phyloP scores from a whole-genome alignment of 2,888 invertebrate genomes.

The Acleris holmiana region DNA sequence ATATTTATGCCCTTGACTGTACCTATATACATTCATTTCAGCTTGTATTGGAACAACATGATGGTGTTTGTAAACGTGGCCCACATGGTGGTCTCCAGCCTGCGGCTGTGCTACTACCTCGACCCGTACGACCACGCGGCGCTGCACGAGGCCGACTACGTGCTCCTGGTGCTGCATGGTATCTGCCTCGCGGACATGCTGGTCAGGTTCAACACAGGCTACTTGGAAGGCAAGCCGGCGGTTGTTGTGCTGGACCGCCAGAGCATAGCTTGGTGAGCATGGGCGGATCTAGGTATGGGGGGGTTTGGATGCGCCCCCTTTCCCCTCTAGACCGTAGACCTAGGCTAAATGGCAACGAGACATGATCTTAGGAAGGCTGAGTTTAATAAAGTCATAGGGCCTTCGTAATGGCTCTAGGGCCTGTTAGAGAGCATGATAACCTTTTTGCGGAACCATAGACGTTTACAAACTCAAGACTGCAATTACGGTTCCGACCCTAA shows the following conservation, averaged over 20 bases:
- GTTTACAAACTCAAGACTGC: too few relatives aligned
- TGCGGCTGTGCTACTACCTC: constrained; percentile 55
- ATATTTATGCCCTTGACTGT: too few relatives aligned
- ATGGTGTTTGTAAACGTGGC: constrained; percentile 53
- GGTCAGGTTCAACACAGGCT: constrained; percentile 64
- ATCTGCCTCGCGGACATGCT: constrained; percentile 60
- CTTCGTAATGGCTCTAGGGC: too few relatives aligned
- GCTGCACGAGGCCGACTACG: constrained; percentile 46
- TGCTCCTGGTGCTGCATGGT: constrained; percentile 50
- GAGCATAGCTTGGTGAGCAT: constrained; percentile 51
- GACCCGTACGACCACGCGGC: constrained; percentile 38
- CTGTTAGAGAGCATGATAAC: too few relatives aligned
- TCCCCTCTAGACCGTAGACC: too few relatives aligned
- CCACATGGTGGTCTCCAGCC: constrained; percentile 53
- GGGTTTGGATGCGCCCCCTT: too few relatives aligned
- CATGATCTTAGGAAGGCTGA: too few relatives aligned
- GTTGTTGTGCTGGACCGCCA: constrained; percentile 53
- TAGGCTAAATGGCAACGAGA: too few relatives aligned
- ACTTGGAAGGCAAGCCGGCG: constrained; percentile 43
- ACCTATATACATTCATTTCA: constrained; percentile 46
- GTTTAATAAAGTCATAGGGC: too few relatives aligned
- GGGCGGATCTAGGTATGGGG: neutral
- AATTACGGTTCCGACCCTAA: too few relatives aligned
- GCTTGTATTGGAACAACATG: constrained; percentile 56
- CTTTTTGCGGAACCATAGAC: too few relatives aligned